Percentiles rank a stretch among this genome's conserved stretches.
phyloP scores from a whole-genome alignment of 2,888 invertebrate genomes.

The Tinea semifulvella region DNA sequence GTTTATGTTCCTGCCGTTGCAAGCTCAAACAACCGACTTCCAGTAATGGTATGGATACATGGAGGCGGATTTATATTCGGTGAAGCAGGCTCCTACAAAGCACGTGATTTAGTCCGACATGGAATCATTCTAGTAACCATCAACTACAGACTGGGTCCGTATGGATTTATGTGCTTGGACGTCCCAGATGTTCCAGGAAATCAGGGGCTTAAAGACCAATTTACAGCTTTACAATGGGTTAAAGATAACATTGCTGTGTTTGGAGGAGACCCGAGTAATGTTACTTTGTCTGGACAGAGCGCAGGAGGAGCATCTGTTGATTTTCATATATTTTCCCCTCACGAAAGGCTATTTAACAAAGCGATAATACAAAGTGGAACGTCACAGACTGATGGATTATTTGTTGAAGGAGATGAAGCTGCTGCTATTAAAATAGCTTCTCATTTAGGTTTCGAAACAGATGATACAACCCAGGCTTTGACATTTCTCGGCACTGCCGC shows the following conservation, averaged over 20 bases:
- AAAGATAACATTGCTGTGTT: slow-evolving; percentile 45
- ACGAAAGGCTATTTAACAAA: slow-evolving; percentile 47
- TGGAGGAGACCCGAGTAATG: slow-evolving; percentile 52
- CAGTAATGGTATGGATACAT: slow-evolving; percentile 53
- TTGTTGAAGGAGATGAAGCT: slow-evolving; percentile 36
- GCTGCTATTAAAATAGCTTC: slow-evolving; percentile 42
- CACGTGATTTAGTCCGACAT: slow-evolving; percentile 38
- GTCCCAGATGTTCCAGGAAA: slow-evolving; percentile 46
- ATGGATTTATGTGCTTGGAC: slow-evolving; percentile 53
- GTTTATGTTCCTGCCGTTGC: slow-evolving; percentile 41
- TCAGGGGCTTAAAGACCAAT: slow-evolving; percentile 54
- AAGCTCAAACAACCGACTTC: slow-evolving; percentile 38
- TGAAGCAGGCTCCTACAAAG: slow-evolving; percentile 35
- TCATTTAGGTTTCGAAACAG: slow-evolving; percentile 41
- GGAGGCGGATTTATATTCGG: slow-evolving; percentile 44
- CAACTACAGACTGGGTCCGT: slow-evolving; percentile 53
- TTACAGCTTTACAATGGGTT: slow-evolving; percentile 46
- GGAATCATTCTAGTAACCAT: slow-evolving; percentile 47
- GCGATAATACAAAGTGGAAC: slow-evolving; percentile 50
- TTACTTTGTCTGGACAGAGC: slow-evolving; percentile 49
- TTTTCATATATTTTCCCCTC: slow-evolving; percentile 44
- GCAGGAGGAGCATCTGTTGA: slow-evolving; percentile 47
- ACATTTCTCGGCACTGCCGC: slow-evolving; percentile 33
- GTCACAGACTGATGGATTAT: slow-evolving; percentile 42
- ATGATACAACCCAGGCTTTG: slow-evolving; percentile 38